These are phyloP conservation scores for Hycleus phaleratus DNA, from an alignment of 1,140 invertebrate species.

Conservation along the genomic window DNA sequence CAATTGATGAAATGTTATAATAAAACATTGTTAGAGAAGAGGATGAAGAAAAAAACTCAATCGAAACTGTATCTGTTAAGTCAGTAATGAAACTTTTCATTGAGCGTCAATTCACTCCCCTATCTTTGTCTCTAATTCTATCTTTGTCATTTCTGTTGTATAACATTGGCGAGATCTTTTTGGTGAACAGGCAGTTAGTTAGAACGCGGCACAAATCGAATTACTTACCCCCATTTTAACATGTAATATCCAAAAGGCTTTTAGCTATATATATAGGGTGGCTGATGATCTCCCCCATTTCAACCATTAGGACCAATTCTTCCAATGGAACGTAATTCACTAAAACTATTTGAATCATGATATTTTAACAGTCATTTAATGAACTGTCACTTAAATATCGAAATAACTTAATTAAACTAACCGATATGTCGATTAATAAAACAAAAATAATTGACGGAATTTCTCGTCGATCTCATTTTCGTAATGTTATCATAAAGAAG, in stretches of 20 bases:
- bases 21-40: too few species aligned
- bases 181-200: slow-evolving; percentile 23
- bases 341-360: too few species aligned
- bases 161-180: slow-evolving; percentile 9
- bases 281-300: slow-evolving; percentile 26
- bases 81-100: slow-evolving; percentile 34
- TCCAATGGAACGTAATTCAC: too few species aligned
- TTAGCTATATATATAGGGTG: slow-evolving; percentile 34
- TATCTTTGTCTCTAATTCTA: slow-evolving; percentile 7
- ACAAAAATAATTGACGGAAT: too few species aligned
- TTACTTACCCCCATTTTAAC: slow-evolving; percentile 43
- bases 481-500: slow-evolving; percentile 33
- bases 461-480: slow-evolving; percentile 27
- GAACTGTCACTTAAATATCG: too few species aligned
- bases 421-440: too few species aligned
- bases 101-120: slow-evolving; percentile 27
- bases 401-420: too few species aligned
- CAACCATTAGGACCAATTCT: slow-evolving; percentile 8
- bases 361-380: too few species aligned
- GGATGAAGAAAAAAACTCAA: too few species aligned
- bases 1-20: too few species aligned
- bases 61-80: too few species aligned
- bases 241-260: slow-evolving; percentile 43
- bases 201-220: slow-evolving; percentile 37
- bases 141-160: too few species aligned